Conservation (phyloP, 2,113 vertebrate species). For the Limanda limanda region DNA sequence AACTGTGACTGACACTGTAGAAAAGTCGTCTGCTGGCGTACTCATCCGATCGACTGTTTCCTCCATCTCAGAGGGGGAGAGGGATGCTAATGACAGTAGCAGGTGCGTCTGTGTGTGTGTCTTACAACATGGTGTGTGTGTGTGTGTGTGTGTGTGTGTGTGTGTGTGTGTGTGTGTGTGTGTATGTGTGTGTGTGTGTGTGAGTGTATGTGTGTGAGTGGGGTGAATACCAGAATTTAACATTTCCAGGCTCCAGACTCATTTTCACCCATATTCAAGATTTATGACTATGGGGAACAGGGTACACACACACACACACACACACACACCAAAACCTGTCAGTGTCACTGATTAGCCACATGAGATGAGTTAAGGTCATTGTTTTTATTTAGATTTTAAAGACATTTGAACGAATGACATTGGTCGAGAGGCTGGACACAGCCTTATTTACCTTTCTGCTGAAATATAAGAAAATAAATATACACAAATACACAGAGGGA, state of each 20-base stretch:
- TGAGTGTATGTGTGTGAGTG: neutral
- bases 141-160: neutral
- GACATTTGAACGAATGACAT: too few relatives aligned
- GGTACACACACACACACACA: neutral
- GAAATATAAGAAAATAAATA: too few relatives aligned
- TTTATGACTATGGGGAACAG: conserved; percentile 4
- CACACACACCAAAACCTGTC: neutral
- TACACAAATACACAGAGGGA: too few relatives aligned
- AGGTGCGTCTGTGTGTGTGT: conserved; percentile 15
- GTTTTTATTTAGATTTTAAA: neutral
- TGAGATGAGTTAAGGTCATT: too few relatives aligned
- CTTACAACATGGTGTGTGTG: neutral
- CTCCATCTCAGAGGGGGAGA: conserved; percentile 6
- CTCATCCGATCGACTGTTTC: conserved; percentile 44
- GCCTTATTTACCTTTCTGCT: too few relatives aligned
- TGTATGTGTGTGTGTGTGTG: neutral
- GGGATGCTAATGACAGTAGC: conserved; percentile 38
- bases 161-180: conserved; percentile 3
- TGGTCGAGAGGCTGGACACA: too few relatives aligned
- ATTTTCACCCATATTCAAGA: conserved; percentile 26
- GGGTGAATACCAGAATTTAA: conserved; percentile 1
- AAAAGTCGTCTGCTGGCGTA: conserved; percentile 28
- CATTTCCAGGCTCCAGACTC: conserved; percentile 19
- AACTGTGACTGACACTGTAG: conserved; percentile 45
- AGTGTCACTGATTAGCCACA: neutral